Evolutionary conservation across 2,113 vertebrate species (phyloP).

Genomic region (Bubo bubo): DNA sequence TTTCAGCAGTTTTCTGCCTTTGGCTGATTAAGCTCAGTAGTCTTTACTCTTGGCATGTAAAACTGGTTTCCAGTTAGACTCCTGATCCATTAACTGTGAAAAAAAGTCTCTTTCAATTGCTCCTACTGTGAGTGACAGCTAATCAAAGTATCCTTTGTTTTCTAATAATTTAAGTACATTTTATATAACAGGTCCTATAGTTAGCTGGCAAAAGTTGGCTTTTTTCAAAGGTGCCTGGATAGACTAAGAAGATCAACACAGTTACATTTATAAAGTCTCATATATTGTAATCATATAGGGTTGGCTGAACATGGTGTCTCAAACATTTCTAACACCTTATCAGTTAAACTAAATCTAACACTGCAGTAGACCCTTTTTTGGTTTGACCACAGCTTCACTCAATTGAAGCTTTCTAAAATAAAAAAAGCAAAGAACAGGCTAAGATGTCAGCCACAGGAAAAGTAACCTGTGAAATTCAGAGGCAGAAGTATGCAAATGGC

Average conservation of each 20-base stretch:
- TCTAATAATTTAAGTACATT: not conserved
- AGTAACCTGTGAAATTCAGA: not conserved
- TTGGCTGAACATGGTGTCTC: not conserved
- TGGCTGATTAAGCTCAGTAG: not conserved
- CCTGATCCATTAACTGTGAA: not conserved
- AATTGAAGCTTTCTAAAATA: not conserved
- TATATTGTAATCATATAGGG: not conserved
- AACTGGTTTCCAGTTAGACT: not conserved
- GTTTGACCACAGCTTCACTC: not conserved
- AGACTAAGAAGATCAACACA: no score
- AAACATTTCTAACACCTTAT: not conserved
- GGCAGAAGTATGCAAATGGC: not conserved
- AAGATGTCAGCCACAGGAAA: not conserved
- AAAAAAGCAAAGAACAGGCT: not conserved
- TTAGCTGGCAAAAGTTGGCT: not conserved
- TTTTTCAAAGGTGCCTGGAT: not conserved
- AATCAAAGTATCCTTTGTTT: not conserved
- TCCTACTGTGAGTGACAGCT: not conserved
- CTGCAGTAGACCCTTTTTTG: not conserved
- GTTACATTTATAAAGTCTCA: not conserved
- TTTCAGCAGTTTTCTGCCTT: not conserved
- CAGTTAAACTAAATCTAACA: not conserved
- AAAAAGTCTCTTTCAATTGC: not conserved
- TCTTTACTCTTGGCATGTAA: not conserved
- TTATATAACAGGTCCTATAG: not conserved